Conservation (phyloP, 2,113 vertebrate species). For the Psittacus erithacus region DNA sequence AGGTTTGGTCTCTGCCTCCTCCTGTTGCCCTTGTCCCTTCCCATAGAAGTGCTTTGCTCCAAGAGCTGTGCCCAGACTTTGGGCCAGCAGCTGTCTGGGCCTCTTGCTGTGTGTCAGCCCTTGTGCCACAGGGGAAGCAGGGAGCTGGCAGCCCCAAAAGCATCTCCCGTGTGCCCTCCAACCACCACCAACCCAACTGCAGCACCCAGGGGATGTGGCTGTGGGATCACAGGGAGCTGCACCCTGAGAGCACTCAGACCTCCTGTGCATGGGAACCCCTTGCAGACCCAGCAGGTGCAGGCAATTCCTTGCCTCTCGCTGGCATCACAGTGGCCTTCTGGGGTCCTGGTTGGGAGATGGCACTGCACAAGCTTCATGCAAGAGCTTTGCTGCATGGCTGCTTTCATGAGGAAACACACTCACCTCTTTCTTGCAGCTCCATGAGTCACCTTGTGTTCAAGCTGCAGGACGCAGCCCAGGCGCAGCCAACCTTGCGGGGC, state of each 20-base stretch:
- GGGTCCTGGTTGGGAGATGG: fast-evolving
- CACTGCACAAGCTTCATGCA: neutral
- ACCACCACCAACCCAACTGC: fast-evolving
- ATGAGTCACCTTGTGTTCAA: fast-evolving
- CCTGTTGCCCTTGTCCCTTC: neutral
- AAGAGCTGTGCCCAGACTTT: neutral
- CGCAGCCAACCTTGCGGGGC: neutral
- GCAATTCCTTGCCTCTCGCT: neutral
- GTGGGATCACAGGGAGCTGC: neutral
- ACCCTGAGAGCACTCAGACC: neutral
- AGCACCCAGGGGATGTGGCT: neutral
- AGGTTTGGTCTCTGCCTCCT: neutral
- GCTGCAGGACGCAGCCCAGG: neutral
- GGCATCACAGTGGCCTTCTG: neutral
- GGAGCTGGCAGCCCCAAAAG: neutral
- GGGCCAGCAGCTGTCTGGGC: neutral
- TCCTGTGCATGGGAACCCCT: neutral
- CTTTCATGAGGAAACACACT: fast-evolving
- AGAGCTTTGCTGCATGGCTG: neutral
- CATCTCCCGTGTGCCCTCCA: neutral
- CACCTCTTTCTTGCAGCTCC: neutral
- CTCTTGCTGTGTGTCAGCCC: neutral
- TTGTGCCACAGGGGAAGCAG: fast-evolving
- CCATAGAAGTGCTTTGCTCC: fast-evolving
- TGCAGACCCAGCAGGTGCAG: neutral